Percentiles rank a stretch among this genome's conserved stretches.
Evolutionary conservation across 2,797 vertebrate species (phyloP).

Genomic region (Cyclopterus lumpus): DNA sequence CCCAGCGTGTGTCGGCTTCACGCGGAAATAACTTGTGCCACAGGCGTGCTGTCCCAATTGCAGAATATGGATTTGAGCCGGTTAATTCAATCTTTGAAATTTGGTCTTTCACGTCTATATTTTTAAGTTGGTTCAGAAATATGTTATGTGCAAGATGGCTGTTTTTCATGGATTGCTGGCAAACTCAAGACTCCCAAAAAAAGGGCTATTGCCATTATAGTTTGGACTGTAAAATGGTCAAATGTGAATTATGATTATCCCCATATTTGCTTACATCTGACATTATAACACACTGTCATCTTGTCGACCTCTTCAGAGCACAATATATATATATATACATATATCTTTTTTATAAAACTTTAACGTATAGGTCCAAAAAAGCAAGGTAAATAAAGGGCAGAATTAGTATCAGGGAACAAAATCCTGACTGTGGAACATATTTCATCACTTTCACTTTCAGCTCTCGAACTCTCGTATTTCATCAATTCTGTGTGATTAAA

Average conservation of each 20-base stretch:
- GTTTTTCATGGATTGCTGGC: background rate
- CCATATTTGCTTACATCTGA: conserved; percentile 16
- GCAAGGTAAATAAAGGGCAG: background rate
- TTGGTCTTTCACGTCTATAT: background rate
- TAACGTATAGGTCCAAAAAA: background rate
- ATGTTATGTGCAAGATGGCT: background rate
- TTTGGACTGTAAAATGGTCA: conserved; percentile 31
- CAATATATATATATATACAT: too few relatives aligned
- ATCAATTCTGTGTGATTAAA: conserved; percentile 43
- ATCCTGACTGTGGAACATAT: conserved; percentile 3
- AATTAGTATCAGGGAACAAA: background rate
- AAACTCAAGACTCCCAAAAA: background rate
- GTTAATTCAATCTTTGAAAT: conserved; percentile 33
- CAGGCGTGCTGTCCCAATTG: conserved; percentile 9
- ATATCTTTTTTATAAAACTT: conserved; percentile 4
- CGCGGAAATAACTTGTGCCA: conserved; percentile 51
- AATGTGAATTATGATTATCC: conserved; percentile 34
- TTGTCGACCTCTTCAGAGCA: conserved; percentile 40
- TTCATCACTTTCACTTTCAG: conserved; percentile 41
- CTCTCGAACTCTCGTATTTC: conserved; percentile 22
- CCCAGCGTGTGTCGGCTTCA: conserved; percentile 56
- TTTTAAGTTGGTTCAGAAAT: conserved; percentile 13
- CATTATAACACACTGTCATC: conserved; percentile 9
- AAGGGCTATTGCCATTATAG: background rate
- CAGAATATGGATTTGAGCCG: conserved; percentile 28